These are phyloP conservation scores for Triops cancriformis DNA, from an alignment of 1,140 invertebrate species.

Conservation along the genomic window DNA sequence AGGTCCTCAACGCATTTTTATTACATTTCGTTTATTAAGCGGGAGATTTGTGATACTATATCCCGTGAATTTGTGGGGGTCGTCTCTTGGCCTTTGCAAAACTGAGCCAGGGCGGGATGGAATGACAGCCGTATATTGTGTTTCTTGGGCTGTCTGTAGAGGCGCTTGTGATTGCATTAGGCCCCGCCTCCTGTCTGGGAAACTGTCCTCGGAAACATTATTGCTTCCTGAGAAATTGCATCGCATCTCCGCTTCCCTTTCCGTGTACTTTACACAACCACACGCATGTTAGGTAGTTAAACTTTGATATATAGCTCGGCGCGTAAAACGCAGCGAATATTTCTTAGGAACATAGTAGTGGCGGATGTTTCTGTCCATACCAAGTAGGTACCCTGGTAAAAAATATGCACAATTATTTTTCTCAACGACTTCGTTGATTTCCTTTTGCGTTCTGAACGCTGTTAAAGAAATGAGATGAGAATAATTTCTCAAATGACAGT, in stretches of 20 bases:
- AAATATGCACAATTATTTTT: too few relatives aligned
- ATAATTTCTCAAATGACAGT: too few relatives aligned
- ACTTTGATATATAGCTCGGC: not conserved
- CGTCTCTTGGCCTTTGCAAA: not conserved
- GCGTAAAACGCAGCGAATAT: not conserved
- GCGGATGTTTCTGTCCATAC: too few relatives aligned
- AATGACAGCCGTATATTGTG: not conserved
- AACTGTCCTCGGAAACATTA: not conserved
- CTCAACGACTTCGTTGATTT: too few relatives aligned
- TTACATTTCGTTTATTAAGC: not conserved
- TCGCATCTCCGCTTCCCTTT: not conserved
- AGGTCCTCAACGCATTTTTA: slow-evolving; percentile 3
- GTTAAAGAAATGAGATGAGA: too few relatives aligned
- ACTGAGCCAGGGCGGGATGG: not conserved
- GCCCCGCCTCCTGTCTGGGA: not conserved
- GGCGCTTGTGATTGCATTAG: slow-evolving; percentile 1
- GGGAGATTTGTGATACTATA: not conserved
- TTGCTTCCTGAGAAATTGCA: slow-evolving; percentile 1
- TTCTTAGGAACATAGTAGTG: too few relatives aligned
- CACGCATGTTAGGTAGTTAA: not conserved
- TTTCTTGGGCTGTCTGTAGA: not conserved
- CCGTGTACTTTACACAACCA: not conserved
- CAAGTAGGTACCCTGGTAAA: too few relatives aligned
- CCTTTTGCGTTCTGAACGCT: too few relatives aligned
- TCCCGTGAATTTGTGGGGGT: not conserved